Evolutionary conservation across 2,888 invertebrate genomes (phyloP).

Genomic region (Eugnorisma glareosa): DNA sequence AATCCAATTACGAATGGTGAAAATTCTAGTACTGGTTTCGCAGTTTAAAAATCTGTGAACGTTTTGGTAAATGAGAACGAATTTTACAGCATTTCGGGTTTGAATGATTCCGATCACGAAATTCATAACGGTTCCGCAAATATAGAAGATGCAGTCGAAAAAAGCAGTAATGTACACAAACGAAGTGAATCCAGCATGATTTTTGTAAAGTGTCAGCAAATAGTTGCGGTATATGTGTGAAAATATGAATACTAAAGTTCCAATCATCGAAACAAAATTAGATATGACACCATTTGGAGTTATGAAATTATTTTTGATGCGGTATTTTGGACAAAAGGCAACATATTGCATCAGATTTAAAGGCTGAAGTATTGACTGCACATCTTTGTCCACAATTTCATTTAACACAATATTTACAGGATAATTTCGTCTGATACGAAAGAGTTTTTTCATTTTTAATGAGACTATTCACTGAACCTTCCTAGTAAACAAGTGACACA

Average conservation of each 20-base stretch:
- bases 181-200: fast-evolving
- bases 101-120: slow-evolving; percentile 8
- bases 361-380: slow-evolving; percentile 53
- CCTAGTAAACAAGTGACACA: background rate
- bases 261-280: slow-evolving; percentile 14
- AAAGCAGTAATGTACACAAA: background rate
- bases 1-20: slow-evolving; percentile 21
- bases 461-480: background rate
- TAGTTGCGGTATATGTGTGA: background rate
- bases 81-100: slow-evolving; percentile 16
- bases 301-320: slow-evolving; percentile 51
- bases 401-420: slow-evolving; percentile 3
- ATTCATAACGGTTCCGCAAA: slow-evolving; percentile 23
- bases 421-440: background rate
- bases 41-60: slow-evolving; percentile 29
- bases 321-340: slow-evolving; percentile 47
- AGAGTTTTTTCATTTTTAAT: slow-evolving; percentile 1
- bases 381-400: slow-evolving; percentile 48
- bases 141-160: slow-evolving; percentile 14
- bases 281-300: slow-evolving; percentile 26
- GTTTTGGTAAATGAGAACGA: slow-evolving; percentile 38
- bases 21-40: background rate
- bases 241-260: background rate
- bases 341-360: slow-evolving; percentile 49
- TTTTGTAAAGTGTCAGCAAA: background rate